These are phyloP conservation scores for Empis livida DNA, from an alignment of 2,888 invertebrate species.

Conservation along the genomic window DNA sequence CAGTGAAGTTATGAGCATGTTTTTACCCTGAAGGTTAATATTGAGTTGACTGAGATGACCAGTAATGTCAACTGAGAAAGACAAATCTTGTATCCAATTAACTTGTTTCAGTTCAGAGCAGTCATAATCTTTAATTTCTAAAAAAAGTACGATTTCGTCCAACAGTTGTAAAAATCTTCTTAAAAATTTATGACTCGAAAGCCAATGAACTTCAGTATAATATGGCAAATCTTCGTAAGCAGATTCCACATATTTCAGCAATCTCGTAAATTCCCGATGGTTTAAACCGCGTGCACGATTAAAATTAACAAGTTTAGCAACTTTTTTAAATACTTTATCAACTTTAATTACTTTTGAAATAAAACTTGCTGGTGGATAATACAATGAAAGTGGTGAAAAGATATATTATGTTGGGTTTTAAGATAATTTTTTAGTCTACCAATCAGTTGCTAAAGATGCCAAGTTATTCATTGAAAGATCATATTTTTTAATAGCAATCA, in stretches of 20 bases:
- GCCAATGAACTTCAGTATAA: too few species aligned
- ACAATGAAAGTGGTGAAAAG: conserved; percentile 6
- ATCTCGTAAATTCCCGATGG: background rate
- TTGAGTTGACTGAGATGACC: background rate
- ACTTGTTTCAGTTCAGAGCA: background rate
- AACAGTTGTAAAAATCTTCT: too few species aligned
- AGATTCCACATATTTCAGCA: too few species aligned
- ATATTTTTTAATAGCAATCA: background rate
- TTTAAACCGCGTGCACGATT: conserved; percentile 9
- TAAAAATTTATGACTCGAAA: too few species aligned
- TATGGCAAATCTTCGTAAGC: too few species aligned
- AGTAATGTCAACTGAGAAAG: conserved; percentile 5
- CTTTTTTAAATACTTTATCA: background rate
- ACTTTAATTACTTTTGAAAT: conserved; percentile 10
- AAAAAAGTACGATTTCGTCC: too few species aligned
- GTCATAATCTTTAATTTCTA: conserved; percentile 2
- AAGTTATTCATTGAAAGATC: background rate
- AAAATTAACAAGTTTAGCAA: conserved; percentile 13
- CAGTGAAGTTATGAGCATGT: conserved; percentile 1
- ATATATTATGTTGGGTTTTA: background rate
- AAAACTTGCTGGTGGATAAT: conserved; percentile 12
- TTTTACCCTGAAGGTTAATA: conserved; percentile 1
- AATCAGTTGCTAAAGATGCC: background rate
- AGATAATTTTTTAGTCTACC: background rate
- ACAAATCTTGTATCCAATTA: background rate